Evolutionary conservation across 2,113 vertebrate species (phyloP).

Genomic region (Machaerirhynchus nigripectus): DNA sequence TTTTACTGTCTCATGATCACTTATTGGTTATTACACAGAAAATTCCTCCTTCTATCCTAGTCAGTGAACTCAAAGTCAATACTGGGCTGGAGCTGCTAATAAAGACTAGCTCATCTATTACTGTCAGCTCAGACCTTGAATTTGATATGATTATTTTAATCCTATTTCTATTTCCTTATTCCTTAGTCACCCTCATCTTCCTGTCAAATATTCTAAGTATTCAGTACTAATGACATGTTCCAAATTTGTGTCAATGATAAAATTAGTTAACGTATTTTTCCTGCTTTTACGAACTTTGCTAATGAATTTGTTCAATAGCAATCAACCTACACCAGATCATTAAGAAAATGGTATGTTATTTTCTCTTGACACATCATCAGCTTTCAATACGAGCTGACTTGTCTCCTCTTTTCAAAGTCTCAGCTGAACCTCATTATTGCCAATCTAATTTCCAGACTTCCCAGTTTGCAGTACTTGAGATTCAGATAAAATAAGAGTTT

Average conservation of each 20-base stretch:
- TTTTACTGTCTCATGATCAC: not conserved
- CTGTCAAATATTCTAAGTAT: not conserved
- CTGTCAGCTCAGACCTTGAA: not conserved
- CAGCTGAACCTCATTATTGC: not conserved
- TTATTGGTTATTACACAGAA: not conserved
- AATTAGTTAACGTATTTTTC: not conserved
- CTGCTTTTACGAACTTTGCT: not conserved
- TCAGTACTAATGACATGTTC: not conserved
- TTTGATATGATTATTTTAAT: not conserved
- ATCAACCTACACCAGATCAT: not conserved
- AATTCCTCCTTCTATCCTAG: not conserved
- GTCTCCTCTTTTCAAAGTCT: not conserved
- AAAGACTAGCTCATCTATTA: not conserved
- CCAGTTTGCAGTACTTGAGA: not conserved
- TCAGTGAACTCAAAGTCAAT: not conserved
- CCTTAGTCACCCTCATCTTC: not conserved
- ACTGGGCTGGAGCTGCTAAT: not conserved
- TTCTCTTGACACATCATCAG: not conserved
- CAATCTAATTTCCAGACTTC: not conserved
- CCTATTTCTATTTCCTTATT: not conserved
- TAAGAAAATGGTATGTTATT: constrained; percentile 11
- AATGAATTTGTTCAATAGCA: constrained; percentile 10
- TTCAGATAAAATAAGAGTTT: not conserved
- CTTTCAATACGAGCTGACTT: constrained; percentile 10
- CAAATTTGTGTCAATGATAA: not conserved